Conservation (phyloP, 2,797 vertebrate species). For the Melanotaenia nigrans region DNA sequence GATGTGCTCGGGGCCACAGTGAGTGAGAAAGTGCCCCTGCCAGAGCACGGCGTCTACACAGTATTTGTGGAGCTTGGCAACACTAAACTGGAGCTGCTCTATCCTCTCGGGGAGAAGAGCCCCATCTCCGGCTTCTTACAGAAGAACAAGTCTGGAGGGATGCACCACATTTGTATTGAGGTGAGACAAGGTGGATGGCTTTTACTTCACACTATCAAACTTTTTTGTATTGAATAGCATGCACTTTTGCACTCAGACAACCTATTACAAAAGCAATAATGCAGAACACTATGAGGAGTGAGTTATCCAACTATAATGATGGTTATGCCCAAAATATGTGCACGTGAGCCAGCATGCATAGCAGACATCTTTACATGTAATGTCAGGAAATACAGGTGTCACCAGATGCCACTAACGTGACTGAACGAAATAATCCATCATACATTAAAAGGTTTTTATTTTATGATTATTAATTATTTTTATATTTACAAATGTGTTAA, state of each 20-base stretch:
- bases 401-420: background rate
- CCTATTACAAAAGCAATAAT: background rate
- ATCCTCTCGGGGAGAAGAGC: conserved; percentile 92
- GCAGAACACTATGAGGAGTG: background rate
- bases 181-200: conserved; percentile 69
- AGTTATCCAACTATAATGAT: background rate
- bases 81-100: conserved; percentile 95
- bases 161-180: conserved; percentile 98
- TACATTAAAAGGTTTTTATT: background rate
- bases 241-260: background rate
- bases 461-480: background rate
- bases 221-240: background rate
- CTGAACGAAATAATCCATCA: background rate
- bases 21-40: conserved; percentile 86
- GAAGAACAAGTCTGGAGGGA: conserved; percentile 94
- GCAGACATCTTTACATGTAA: background rate
- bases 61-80: conserved; percentile 96
- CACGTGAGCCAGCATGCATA: background rate
- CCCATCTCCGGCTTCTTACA: conserved; percentile 92
- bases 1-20: conserved; percentile 91
- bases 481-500: background rate
- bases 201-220: background rate
- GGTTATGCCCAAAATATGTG: background rate
- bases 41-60: conserved; percentile 93
- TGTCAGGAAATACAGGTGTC: background rate